Evolutionary conservation across 2,113 vertebrate species (phyloP).

Genomic region (Bubo blakistoni): DNA sequence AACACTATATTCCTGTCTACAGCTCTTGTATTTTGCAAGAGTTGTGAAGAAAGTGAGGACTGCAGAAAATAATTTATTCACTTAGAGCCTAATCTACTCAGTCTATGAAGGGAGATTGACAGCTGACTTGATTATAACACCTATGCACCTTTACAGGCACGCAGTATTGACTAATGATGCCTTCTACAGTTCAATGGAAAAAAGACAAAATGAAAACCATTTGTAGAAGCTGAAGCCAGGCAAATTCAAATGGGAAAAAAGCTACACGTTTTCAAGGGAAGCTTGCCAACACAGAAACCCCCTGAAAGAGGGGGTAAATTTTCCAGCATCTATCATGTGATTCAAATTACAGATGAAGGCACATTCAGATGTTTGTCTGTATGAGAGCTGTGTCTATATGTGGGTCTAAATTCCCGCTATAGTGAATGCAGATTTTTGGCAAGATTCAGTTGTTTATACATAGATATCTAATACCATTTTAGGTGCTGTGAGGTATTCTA

Average conservation of each 20-base stretch:
- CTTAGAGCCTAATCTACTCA: background rate
- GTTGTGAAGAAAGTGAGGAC: background rate
- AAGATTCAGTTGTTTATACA: background rate
- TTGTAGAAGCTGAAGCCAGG: background rate
- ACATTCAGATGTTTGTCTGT: background rate
- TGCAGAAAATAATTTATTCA: background rate
- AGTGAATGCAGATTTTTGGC: background rate
- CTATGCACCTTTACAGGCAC: background rate
- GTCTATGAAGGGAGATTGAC: background rate
- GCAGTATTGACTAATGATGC: background rate
- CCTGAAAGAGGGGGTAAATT: background rate
- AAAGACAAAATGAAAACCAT: background rate
- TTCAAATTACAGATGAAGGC: background rate
- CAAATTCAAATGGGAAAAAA: background rate
- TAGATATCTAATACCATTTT: background rate
- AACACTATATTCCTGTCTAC: background rate
- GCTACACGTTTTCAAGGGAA: background rate
- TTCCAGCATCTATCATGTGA: background rate
- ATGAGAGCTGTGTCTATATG: background rate
- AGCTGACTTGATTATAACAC: background rate
- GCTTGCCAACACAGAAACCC: background rate
- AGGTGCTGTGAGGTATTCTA: background rate
- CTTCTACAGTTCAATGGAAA: background rate
- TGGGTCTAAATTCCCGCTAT: background rate
- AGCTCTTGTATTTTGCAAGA: background rate